These are phyloP conservation scores for Gambusia affinis DNA, from an alignment of 2,113 vertebrate genomes.

Conservation along the genomic window DNA sequence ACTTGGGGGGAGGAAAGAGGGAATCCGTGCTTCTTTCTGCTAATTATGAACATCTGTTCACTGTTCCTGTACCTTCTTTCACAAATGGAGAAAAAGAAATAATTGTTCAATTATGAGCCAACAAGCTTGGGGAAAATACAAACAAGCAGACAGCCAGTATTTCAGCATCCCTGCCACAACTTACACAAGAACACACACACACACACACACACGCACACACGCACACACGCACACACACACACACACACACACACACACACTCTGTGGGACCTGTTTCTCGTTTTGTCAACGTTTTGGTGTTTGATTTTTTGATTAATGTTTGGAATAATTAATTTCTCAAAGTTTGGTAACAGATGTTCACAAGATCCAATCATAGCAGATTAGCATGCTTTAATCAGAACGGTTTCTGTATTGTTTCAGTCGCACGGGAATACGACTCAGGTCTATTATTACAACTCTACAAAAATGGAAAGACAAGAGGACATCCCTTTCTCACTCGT, in stretches of 20 bases:
- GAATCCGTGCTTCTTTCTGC: constrained; percentile 24
- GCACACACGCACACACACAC: no score
- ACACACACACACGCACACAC: no score
- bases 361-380: background rate
- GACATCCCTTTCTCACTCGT: no score
- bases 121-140: constrained; percentile 45
- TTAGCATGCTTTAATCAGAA: background rate
- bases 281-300: background rate
- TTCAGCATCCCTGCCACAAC: constrained; percentile 11
- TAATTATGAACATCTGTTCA: constrained; percentile 71
- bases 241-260: no score
- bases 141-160: constrained; percentile 51
- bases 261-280: background rate
- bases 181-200: background rate
- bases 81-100: constrained; percentile 32
- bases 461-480: no score
- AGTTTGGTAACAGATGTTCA: background rate
- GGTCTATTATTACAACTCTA: no score
- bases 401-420: background rate
- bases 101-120: constrained; percentile 45
- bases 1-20: background rate
- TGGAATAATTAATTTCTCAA: background rate
- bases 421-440: background rate
- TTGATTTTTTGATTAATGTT: background rate
- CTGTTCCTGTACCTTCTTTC: constrained; percentile 31